Conservation (phyloP, 2,797 vertebrate genomes). For the Sebastes wilsoni region DNA sequence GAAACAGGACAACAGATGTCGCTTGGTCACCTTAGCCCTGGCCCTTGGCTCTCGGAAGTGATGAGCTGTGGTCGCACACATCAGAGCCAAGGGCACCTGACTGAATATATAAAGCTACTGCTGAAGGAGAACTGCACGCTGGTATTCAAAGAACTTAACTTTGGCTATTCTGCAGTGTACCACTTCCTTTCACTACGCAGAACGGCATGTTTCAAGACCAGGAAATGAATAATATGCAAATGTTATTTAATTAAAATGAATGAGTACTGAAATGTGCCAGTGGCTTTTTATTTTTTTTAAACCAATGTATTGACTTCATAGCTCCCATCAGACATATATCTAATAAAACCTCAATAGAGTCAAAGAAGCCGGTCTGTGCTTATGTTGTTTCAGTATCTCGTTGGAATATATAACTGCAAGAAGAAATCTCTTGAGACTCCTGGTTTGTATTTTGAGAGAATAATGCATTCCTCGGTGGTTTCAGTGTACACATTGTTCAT, state of each 20-base stretch:
- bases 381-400: background rate
- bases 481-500: conserved; percentile 10
- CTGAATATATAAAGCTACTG: background rate
- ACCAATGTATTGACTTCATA: background rate
- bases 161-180: background rate
- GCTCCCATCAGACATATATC: background rate
- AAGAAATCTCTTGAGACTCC: background rate
- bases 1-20: conserved; percentile 55
- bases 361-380: background rate
- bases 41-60: conserved; percentile 28
- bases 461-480: conserved; percentile 17
- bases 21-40: conserved; percentile 33
- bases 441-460: conserved; percentile 9
- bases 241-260: background rate
- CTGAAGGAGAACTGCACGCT: background rate
- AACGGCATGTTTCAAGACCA: background rate
- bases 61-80: conserved; percentile 36
- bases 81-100: conserved; percentile 58
- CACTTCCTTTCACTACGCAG: background rate
- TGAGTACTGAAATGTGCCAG: background rate
- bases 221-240: background rate
- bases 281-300: background rate
- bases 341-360: background rate
- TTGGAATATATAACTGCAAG: background rate
- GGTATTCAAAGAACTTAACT: conserved; percentile 8